Evolutionary conservation across 2,113 vertebrate species (phyloP).

Genomic region (Chaetodon trifascialis): DNA sequence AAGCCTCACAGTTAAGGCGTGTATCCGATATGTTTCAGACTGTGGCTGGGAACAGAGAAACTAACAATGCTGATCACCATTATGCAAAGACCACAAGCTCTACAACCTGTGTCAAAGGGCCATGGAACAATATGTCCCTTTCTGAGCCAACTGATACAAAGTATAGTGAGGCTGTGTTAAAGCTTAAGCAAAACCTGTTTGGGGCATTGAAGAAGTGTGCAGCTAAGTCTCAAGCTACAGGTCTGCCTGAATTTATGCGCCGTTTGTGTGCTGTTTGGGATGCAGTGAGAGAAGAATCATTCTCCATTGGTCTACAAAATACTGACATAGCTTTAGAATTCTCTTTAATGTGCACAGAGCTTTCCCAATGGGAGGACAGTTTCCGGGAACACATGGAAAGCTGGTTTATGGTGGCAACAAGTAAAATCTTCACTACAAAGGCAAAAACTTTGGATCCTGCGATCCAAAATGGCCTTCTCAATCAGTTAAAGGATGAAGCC

Average conservation of each 20-base stretch:
- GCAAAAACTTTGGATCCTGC: slow-evolving; percentile 20
- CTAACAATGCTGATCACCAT: slow-evolving; percentile 3
- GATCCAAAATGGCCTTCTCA: slow-evolving; percentile 48
- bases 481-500: slow-evolving; percentile 66
- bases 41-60: slow-evolving; percentile 13
- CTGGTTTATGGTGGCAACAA: slow-evolving; percentile 68
- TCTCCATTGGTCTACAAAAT: slow-evolving; percentile 69
- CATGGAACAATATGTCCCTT: slow-evolving; percentile 68
- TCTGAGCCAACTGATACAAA: slow-evolving; percentile 67
- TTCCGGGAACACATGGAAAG: slow-evolving; percentile 70
- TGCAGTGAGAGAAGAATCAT: slow-evolving; percentile 72
- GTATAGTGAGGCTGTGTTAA: slow-evolving; percentile 70
- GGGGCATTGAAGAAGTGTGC: slow-evolving; percentile 62
- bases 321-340: slow-evolving; percentile 71
- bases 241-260: slow-evolving; percentile 69
- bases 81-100: slow-evolving; percentile 17
- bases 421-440: slow-evolving; percentile 69
- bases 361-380: slow-evolving; percentile 70
- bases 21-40: slow-evolving; percentile 70
- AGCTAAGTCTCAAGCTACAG: slow-evolving; percentile 37
- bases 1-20: slow-evolving; percentile 71
- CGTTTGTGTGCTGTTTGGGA: slow-evolving; percentile 76
- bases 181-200: slow-evolving; percentile 76
- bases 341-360: slow-evolving; percentile 73
- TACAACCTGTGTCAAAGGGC: slow-evolving; percentile 67